These are phyloP conservation scores for Oscheius onirici DNA, from an alignment of 2,888 invertebrate species.

Conservation along the genomic window DNA sequence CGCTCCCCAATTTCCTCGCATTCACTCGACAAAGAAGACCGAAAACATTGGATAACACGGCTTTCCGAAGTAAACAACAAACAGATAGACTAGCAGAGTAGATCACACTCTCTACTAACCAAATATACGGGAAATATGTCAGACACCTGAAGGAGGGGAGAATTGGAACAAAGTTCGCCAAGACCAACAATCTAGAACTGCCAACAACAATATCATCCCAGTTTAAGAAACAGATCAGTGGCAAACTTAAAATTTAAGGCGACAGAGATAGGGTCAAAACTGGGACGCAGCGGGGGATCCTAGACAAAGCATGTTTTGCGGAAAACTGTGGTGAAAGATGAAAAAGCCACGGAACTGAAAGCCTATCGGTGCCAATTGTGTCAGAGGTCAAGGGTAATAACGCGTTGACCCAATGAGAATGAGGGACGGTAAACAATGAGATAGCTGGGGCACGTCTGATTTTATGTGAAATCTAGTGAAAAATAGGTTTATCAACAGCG, in stretches of 20 bases:
- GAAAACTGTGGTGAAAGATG: not conserved
- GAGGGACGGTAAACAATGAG: not conserved
- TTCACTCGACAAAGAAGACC: not conserved
- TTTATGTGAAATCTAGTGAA: too few relatives aligned
- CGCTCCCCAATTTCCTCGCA: conserved; percentile 13
- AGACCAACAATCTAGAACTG: too few relatives aligned
- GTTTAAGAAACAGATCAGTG: not conserved
- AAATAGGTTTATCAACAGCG: too few relatives aligned
- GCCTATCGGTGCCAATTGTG: conserved; percentile 1
- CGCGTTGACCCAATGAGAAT: conserved; percentile 12
- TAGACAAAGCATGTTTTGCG: conserved; percentile 1
- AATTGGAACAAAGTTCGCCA: too few relatives aligned
- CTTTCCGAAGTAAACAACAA: too few relatives aligned
- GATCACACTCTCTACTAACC: too few relatives aligned
- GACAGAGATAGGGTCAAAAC: conserved; percentile 11
- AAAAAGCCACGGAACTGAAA: not conserved
- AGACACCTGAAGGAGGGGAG: too few relatives aligned
- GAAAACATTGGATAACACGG: too few relatives aligned
- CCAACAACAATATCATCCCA: too few relatives aligned
- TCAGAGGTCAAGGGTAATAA: conserved; percentile 23
- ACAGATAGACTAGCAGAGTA: too few relatives aligned
- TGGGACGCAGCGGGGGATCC: conserved; percentile 22
- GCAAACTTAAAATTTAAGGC: conserved; percentile 1
- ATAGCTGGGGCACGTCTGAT: too few relatives aligned
- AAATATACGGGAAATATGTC: too few relatives aligned